Evolutionary conservation across 2,797 vertebrate genomes (phyloP), one percentile per base, ranked within the genome.

Genomic region (Molossus molossus): DNA sequence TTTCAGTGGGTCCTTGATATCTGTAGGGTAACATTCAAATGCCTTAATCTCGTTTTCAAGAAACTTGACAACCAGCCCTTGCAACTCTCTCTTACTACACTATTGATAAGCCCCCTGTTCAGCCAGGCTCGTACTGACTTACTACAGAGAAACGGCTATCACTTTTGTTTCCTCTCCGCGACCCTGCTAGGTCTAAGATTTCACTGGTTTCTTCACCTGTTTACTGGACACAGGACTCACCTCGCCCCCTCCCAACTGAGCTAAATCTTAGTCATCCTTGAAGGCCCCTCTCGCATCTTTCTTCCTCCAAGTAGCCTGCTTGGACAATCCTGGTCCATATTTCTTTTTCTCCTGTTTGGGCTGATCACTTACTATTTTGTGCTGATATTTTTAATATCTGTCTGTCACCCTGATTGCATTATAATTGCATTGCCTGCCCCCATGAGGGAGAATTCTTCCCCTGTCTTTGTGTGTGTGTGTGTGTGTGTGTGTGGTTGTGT

Each of bases 21-120:
- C 81, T 69, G 18, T 14, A 57, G 83, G 17, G 67, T 94, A 82
- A 92, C 86, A 67, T 77, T 48, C 37, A 62, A 79, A 89, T n/a
- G 27, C 9, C 62, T 45, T 27, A 58, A 27, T 53, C 37, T 91
- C 23, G 14, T 89, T 89, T 86, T 82, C 58, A 83, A 76, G 57
- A 62, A 73, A 58, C 29, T 48, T 69, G 33, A 60, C 10, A 72
- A 79, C 12, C 23, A 53, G 20, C 45, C 33, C 62, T 53, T 65
- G 72, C 33, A 70, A 11, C 9, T 62, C 6, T 86, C 79, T 69
- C 27, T 75, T 69, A 20, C 0, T 4, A 11, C 72, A 48, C 65
- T 81, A n/a, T 57, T 62, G 73, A 12, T 62, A 64, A 84, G 57
- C 5, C 21, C 11, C 12, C 11, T 50, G 9, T 37, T 48, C 37